Percentiles rank a stretch among this genome's conserved stretches.
Evolutionary conservation across 1,140 invertebrate genomes (phyloP).

Genomic region (Drosophila guanche): DNA sequence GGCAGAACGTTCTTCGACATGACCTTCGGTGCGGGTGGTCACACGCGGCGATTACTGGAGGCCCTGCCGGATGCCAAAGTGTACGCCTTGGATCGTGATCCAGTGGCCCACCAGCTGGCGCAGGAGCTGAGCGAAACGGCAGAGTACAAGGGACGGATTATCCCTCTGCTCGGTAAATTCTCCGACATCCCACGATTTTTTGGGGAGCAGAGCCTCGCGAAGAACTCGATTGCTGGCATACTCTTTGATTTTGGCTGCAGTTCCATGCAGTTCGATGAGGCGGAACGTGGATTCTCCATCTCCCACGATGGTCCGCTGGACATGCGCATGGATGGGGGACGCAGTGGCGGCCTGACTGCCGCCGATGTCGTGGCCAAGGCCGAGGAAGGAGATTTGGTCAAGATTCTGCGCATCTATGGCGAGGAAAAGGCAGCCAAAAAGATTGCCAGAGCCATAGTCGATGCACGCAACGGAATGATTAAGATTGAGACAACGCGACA

Average conservation of each 20-base stretch:
- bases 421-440: conserved; percentile 94
- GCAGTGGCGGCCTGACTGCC: conserved; percentile 89
- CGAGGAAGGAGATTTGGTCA: conserved; percentile 90
- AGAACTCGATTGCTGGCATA: conserved; percentile 91
- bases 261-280: conserved; percentile 95
- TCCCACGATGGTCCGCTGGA: conserved; percentile 94
- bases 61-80: conserved; percentile 87
- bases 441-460: conserved; percentile 94
- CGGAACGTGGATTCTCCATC: conserved; percentile 93
- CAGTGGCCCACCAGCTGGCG: conserved; percentile 89
- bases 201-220: conserved; percentile 85
- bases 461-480: conserved; percentile 92
- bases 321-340: conserved; percentile 96
- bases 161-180: conserved; percentile 93
- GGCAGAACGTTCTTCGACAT: conserved; percentile 90
- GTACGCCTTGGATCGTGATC: conserved; percentile 95
- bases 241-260: conserved; percentile 98
- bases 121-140: conserved; percentile 84
- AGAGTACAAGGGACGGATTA: conserved; percentile 88
- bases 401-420: conserved; percentile 95
- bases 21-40: conserved; percentile 98
- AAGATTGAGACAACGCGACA: conserved; percentile 92
- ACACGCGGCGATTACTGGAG: conserved; percentile 87
- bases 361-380: conserved; percentile 92
- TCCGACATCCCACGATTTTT: conserved; percentile 92